Evolutionary conservation across 2,113 vertebrate species (phyloP).

Genomic region (Salvelinus namaycush): DNA sequence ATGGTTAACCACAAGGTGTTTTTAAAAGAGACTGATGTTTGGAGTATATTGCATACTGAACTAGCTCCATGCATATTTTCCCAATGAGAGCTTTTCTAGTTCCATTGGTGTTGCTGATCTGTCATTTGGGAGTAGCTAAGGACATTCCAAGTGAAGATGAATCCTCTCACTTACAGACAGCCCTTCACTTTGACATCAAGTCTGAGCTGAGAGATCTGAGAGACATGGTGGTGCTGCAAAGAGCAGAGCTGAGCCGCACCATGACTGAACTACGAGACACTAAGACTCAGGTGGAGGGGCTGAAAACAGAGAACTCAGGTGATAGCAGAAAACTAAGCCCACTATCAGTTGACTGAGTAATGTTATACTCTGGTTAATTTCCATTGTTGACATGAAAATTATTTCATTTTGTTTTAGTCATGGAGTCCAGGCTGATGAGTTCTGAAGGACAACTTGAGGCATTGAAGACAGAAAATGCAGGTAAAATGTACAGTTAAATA

Average conservation of each 20-base stretch:
- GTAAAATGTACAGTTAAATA: no score
- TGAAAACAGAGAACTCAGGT: not conserved
- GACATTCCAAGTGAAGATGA: not conserved
- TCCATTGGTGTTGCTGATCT: not conserved
- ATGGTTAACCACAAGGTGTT: no score
- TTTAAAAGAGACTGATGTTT: not conserved
- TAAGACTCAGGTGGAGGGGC: not conserved
- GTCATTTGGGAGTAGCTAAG: not conserved
- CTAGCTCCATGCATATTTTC: not conserved
- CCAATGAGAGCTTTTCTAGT: not conserved
- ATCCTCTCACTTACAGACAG: not conserved
- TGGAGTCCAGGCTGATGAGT: slow-evolving; percentile 24
- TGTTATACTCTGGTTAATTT: not conserved
- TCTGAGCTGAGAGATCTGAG: slow-evolving; percentile 29
- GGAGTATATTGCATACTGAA: not conserved
- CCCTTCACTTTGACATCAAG: slow-evolving; percentile 4
- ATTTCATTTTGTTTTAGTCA: slow-evolving; percentile 24
- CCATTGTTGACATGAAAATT: not conserved
- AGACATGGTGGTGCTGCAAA: slow-evolving; percentile 18
- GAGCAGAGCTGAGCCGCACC: slow-evolving; percentile 8
- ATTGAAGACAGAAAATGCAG: slow-evolving; percentile 2
- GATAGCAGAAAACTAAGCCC: not conserved
- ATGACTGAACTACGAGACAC: slow-evolving; percentile 8
- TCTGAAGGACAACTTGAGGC: slow-evolving; percentile 32
- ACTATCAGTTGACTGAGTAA: no score